Percentiles rank a stretch among this genome's conserved stretches.
Conservation (phyloP, 1,140 invertebrate species). For the Drosophila sp. region DNA sequence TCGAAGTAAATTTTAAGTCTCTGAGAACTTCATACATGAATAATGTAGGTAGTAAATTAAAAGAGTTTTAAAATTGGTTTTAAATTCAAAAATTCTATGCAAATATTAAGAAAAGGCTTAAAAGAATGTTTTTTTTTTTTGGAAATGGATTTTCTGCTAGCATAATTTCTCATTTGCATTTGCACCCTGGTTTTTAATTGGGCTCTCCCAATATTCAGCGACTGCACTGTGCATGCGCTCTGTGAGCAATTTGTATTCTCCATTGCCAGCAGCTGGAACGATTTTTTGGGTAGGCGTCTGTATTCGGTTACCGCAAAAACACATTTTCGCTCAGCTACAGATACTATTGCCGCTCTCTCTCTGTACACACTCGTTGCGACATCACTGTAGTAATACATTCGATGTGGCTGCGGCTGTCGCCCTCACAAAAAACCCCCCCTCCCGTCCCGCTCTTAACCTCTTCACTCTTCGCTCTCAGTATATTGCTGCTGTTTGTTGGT, state of each 20-base stretch:
- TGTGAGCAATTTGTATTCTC: conserved; percentile 20
- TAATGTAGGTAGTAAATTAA: too few species aligned
- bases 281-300: conserved; percentile 38
- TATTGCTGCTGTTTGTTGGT: conserved; percentile 26
- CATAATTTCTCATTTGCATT: background rate
- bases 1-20: too few species aligned
- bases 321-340: conserved; percentile 56
- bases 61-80: too few species aligned
- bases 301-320: conserved; percentile 61
- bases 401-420: conserved; percentile 19
- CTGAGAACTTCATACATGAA: too few species aligned
- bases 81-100: too few species aligned
- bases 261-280: conserved; percentile 8
- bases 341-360: background rate
- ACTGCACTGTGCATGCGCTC: conserved; percentile 69
- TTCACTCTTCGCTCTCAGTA: conserved; percentile 10
- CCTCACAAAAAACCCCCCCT: conserved; percentile 3
- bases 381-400: conserved; percentile 59
- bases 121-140: too few species aligned
- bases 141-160: too few species aligned
- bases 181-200: background rate
- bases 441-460: background rate
- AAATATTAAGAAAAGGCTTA: too few species aligned
- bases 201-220: conserved; percentile 52
- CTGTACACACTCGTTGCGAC: conserved; percentile 50